Evolutionary conservation across 2,113 vertebrate genomes (phyloP), one percentile per base, ranked within the genome.

Genomic region (Sebastes schlegelii): DNA sequence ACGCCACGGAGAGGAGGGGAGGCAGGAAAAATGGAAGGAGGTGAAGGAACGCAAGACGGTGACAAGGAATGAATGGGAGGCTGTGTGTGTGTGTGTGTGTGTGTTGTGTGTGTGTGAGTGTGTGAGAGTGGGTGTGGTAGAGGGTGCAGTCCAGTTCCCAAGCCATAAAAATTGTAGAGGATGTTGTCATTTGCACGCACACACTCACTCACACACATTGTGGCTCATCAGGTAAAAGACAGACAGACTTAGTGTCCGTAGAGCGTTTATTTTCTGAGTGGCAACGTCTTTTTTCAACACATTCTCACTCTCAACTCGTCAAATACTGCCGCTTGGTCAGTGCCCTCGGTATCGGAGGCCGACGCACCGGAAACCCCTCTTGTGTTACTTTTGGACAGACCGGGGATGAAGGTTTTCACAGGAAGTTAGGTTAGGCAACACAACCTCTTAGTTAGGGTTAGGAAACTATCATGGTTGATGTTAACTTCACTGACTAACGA

Each of bases 1-100:
- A 91, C 84, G 85, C 77, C 65, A 88, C 21, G 3, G 78, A 80
- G 80, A 82, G 45, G 64, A 74, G 83, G 85, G 61, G 78, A 68
- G 82, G 68, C 83, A 84, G 83, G 74, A 60, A 75, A 79, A 80
- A 63, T 77, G 68, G 49, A 74, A 80, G 62, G 77, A 82, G 79
- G 72, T 46, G 58, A 79, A 80, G 55, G 67, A 86, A 82, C 51
- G 54, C 64, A 84, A 67, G 76, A 82, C 6, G 43, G 54, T 34
- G 68, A 78, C 73, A 42, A 63, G 80, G 67, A 84, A 82, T 80
- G 58, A 88, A 80, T 84, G 46, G 4, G 40, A 68, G 63, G 12
- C 42, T 49, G 48, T 62, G 11, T 60, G 43, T 7, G 6, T 60
- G 23, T 52, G 51, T 64, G 26, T 52, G 42, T 51, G 62, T 66